phyloP scores from a whole-genome alignment of 2,888 invertebrate species.

The Stenotaenia linearis region DNA sequence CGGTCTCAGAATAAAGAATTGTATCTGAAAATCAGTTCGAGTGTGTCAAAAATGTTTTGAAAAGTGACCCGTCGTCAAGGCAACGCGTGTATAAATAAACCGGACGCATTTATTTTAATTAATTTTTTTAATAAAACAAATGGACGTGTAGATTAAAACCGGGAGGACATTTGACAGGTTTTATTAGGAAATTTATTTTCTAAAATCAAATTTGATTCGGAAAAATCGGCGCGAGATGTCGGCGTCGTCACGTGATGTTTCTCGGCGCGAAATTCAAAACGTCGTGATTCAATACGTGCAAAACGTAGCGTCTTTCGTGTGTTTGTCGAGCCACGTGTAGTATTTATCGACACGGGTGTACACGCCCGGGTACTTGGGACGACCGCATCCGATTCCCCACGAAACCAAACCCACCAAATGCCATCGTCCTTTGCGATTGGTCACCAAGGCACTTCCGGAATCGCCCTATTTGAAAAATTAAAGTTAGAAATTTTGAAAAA shows the following conservation, averaged over 20 bases:
- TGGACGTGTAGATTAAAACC: too few relatives aligned
- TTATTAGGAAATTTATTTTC: too few relatives aligned
- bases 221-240: not conserved
- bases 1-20: too few relatives aligned
- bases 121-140: too few relatives aligned
- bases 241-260: not conserved
- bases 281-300: not conserved
- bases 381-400: slow-evolving; percentile 42
- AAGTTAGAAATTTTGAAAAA: not conserved
- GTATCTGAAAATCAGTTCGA: too few relatives aligned
- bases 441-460: slow-evolving; percentile 41
- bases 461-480: slow-evolving; percentile 33
- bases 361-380: not conserved
- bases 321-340: not conserved
- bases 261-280: not conserved
- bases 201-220: too few relatives aligned
- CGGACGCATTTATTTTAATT: too few relatives aligned
- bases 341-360: not conserved
- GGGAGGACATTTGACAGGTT: too few relatives aligned
- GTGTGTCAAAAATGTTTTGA: too few relatives aligned
- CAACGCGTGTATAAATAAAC: too few relatives aligned
- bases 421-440: slow-evolving; percentile 37
- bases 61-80: too few relatives aligned
- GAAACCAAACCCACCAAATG: slow-evolving; percentile 40
- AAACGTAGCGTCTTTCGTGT: not conserved